Conservation (phyloP, 2,113 vertebrate species). For the Microcebus tavaratra region DNA sequence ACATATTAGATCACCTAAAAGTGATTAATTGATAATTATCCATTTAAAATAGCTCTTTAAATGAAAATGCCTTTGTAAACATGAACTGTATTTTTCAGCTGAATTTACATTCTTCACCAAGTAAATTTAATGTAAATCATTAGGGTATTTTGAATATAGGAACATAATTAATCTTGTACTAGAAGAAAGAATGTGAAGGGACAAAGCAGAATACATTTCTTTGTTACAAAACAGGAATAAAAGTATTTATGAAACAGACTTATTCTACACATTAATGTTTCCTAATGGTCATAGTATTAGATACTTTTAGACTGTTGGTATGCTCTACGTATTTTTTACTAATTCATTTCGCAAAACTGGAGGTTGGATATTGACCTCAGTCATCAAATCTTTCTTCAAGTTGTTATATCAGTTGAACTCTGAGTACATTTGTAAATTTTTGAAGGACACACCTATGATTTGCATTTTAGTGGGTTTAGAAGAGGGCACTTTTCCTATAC, state of each 20-base stretch:
- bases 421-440: neutral
- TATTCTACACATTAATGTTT: neutral
- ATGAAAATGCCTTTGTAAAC: neutral
- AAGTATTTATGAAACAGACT: conserved; percentile 17
- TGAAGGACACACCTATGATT: neutral
- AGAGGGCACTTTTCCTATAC: neutral
- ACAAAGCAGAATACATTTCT: conserved; percentile 26
- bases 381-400: conserved; percentile 6
- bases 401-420: neutral
- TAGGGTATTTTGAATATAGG: neutral
- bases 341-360: conserved; percentile 23
- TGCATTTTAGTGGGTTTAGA: neutral
- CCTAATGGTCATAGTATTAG: neutral
- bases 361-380: neutral
- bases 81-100: neutral
- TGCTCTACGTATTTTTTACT: neutral
- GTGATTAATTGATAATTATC: neutral
- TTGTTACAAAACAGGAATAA: conserved; percentile 30
- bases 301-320: neutral
- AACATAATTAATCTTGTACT: neutral
- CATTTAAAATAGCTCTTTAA: conserved; percentile 10
- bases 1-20: neutral
- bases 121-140: neutral
- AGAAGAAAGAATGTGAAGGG: neutral
- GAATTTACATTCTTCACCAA: conserved; percentile 8